Conservation (phyloP, 2,888 invertebrate species). For the Cosmia pyralina region DNA sequence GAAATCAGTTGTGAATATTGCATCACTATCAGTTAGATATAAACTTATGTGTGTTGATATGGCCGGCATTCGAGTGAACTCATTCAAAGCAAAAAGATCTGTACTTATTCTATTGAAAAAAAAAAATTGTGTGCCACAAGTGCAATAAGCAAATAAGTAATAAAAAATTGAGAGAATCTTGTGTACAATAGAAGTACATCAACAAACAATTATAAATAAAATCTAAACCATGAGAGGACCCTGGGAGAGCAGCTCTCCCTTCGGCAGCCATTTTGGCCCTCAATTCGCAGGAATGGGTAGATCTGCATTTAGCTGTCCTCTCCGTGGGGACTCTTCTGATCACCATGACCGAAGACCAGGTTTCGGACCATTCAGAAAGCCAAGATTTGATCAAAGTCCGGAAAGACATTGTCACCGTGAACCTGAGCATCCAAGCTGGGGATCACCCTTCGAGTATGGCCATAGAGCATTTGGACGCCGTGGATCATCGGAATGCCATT, state of each 20-base stretch:
- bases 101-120: background rate
- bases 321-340: constrained; percentile 12
- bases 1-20: constrained; percentile 29
- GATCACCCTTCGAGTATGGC: background rate
- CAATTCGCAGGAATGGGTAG: constrained; percentile 39
- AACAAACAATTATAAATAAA: background rate
- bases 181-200: too few relatives aligned
- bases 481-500: background rate
- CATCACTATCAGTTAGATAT: constrained; percentile 22
- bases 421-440: constrained; percentile 4
- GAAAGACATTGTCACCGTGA: constrained; percentile 16
- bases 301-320: constrained; percentile 14
- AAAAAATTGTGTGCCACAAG: too few relatives aligned
- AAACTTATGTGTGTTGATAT: constrained; percentile 9
- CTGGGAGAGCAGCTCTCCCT: constrained; percentile 7
- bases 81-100: constrained; percentile 27
- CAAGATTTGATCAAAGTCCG: background rate
- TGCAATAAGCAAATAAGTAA: background rate
- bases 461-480: background rate
- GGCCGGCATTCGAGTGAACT: constrained; percentile 19
- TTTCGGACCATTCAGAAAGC: constrained; percentile 1
- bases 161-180: background rate
- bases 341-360: background rate
- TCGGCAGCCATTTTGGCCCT: constrained; percentile 11
- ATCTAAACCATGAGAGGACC: constrained; percentile 17